Evolutionary conservation across 2,113 vertebrate genomes (phyloP), one percentile per base, ranked within the genome.

Genomic region (Hyla sarda): DNA sequence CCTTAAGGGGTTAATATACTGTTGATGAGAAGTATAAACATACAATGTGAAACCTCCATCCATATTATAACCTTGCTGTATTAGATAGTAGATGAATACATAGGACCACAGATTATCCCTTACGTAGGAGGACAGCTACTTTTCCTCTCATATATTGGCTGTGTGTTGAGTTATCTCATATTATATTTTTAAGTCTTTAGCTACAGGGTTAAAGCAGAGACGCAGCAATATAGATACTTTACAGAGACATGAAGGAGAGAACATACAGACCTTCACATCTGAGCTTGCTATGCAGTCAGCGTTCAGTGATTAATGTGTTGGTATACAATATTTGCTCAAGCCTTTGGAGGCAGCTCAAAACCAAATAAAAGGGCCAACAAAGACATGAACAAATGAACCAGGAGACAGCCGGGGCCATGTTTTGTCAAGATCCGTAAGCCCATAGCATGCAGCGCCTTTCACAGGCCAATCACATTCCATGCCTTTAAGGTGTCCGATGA

Each of bases 291-390:
- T 58, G 77, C 28, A 81, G 77, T 71, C 34, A 56, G 52, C 58
- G 19, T 86, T 72, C 48, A 72, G 84, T 86, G 67, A 86, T 86
- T 80, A 86, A 86, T 81, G 77, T 73, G 67, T 16, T 60, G 1
- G 17, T 11, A 3, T 60, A 69, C 60, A 80, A 86, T 86, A 86
- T 86, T 80, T 86, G 84, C 52, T 81, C 77, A 86, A 81, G 77
- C 52, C 84, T 86, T 86, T 81, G 69, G 77, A 86, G 52, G 77
- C 65, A 32, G 67, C 65, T 81, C 47, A 73, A 86, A 86, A 86
- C 65, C 77, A 72, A 81, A 86, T 81, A 81, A 86, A 81, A 69
- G 84, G 74, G 47, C 76, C 60, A 45, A 32, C 72, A 78, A 86
- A 73, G 84, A 73, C 76, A n/a, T 28, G 50, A 69, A 81, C 50